These are phyloP conservation scores for Actinernus sp. DNA, from an alignment of 92 coral and sea anemone species.

Conservation along the genomic window DNA sequence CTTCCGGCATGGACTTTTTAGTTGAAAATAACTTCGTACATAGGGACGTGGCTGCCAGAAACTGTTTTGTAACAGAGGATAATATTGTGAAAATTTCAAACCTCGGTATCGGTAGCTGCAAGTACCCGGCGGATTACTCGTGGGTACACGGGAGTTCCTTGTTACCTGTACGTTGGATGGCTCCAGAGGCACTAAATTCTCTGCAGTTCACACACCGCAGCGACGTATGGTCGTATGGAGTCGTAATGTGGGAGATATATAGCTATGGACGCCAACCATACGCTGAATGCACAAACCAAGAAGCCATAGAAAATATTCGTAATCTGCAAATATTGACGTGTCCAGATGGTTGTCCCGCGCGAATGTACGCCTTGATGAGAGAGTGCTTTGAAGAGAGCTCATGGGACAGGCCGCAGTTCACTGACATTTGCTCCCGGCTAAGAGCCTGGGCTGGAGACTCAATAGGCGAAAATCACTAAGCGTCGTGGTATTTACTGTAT, in stretches of 20 bases:
- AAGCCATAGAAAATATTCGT: conserved; percentile 87
- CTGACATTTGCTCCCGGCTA: conserved; percentile 82
- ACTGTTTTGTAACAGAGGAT: conserved; percentile 81
- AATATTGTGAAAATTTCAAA: conserved; percentile 90
- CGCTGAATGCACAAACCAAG: conserved; percentile 72
- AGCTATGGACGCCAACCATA: conserved; percentile 86
- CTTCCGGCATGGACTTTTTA: conserved; percentile 93
- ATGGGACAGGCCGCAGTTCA: conserved; percentile 78
- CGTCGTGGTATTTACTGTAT: too few species aligned
- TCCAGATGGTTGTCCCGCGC: conserved; percentile 90
- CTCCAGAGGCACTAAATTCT: conserved; percentile 97
- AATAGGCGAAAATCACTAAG: conserved; percentile 75
- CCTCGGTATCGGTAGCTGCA: conserved; percentile 90
- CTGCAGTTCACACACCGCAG: conserved; percentile 72
- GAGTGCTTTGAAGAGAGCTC: conserved; percentile 92
- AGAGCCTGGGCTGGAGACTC: conserved; percentile 86
- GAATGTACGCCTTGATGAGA: conserved; percentile 81
- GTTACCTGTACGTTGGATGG: conserved; percentile 98
- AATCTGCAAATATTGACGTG: conserved; percentile 74
- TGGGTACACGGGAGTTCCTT: conserved; percentile 91
- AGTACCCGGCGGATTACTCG: conserved; percentile 90
- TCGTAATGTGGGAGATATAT: conserved; percentile 93
- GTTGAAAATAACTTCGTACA: conserved; percentile 90
- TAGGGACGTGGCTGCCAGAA: conserved; percentile 94
- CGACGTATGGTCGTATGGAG: conserved; percentile 96